Base-by-base conservation (phyloP, 2,888 invertebrate species). In the Metalampra italica region DNA sequence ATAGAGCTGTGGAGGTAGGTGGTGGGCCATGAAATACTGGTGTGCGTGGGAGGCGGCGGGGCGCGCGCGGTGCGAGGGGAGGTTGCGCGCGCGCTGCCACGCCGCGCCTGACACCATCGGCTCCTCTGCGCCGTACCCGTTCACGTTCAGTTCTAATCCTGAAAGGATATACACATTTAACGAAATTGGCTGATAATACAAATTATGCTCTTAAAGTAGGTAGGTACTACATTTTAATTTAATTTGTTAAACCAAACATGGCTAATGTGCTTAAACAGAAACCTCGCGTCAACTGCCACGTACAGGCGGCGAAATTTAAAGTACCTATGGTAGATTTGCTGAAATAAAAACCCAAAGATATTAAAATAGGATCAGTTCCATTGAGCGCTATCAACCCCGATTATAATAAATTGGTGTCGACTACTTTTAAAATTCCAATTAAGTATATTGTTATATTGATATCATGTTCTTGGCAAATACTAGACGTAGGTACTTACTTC, bases 41-140 rank as follows among this genome's bases (percentile, higher is more conserved):
- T 76, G 82, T 0, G 85, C 83, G 52, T 83, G 78, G 0, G 87
- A 84, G 0, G 84, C 73, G 0, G 85, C 82, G 0, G 83, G 79
- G 1, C 69, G 73, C 4, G 72, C 68, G 1, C 72, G 71, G 1
- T 72, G 71, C 9, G 64, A 61, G 0, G 72, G 74, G 0, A 67
- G 53, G 59, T 68, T 75, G 50, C 83, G 72, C 4, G 84, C 77
- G n/a, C 83, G 78, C 64, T 86, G 87, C 88, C 88, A 86, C 14
- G 87, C 86, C 4, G 89, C 89, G 0, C 88, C 87, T 0, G 88
- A 89, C 13, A 87, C 88, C 84, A 86, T 81, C 5, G 87, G 87
- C 60, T 84, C 88, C 46, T 88, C 88, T 0, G 83, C 83, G 0
- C 77, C 77, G 45, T 71, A 82, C 0, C 85, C 84, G 49, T 82